Evolutionary conservation across 1,140 invertebrate species (phyloP), one percentile per base, ranked within the genome.

Genomic region (Pemphigus obesinymphae): DNA sequence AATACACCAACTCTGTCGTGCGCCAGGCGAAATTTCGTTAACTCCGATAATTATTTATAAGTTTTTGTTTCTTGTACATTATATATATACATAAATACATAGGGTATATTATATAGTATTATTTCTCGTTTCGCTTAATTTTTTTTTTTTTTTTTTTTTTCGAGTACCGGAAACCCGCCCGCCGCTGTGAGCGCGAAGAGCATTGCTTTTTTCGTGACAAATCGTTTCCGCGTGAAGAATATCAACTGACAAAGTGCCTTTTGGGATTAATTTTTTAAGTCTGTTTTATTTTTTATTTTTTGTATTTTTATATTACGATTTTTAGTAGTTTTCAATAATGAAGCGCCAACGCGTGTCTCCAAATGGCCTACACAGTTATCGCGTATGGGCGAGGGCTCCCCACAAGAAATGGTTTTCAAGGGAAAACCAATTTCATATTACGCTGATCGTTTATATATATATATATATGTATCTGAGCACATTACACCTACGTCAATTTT

Each of bases 11-110:
- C 50, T 7, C 0, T 23, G 26, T 40, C 26, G 17, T n/a, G n/a
- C n/a, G n/a, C n/a, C 26, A 20, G 68, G 70, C 70, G n/a, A 78
- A 45, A 63, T 78, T n/a, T 31, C 43, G 70, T 73, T 73, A n/a
- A n/a, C 43, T 48, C 70, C 26, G 53, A 78, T 78, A 78, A 80
- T 80, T 80, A 61, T 80, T 80, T 80, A 43, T 61, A 61, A 43
- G 55, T 80, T 78, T 78, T 78, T 55, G 20, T 70, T 3, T 23
- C n/a, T n/a, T n/a, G n/a, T n/a, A n/a, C n/a, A n/a, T n/a, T n/a
- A n/a, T n/a, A n/a, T n/a, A n/a, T n/a, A n/a, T n/a, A n/a, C n/a
- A n/a, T n/a, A n/a, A n/a, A n/a, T n/a, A n/a, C n/a, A n/a, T n/a
- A n/a, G n/a, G n/a, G n/a, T n/a, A n/a, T n/a, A n/a, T n/a, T n/a